Percentiles rank a stretch among this genome's conserved stretches.
Evolutionary conservation across 1,140 invertebrate genomes (phyloP).

Genomic region (Epicauta chinensis): DNA sequence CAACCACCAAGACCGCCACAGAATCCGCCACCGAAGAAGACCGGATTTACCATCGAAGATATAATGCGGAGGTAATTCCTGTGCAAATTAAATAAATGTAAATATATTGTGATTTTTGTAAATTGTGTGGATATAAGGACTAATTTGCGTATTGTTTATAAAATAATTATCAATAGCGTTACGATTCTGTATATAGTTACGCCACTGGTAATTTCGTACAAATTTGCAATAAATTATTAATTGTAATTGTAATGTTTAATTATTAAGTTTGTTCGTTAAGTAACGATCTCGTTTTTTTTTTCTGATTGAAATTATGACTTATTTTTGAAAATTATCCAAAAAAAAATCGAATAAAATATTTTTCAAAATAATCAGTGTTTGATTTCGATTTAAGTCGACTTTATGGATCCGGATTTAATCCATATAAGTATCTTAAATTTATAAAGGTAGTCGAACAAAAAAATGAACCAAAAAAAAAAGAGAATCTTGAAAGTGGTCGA

Average conservation of each 20-base stretch:
- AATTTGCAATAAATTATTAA: too few species aligned
- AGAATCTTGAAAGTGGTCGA: constrained; percentile 11
- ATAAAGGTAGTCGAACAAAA: too few species aligned
- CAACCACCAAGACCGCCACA: constrained; percentile 41
- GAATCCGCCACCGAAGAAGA: constrained; percentile 49
- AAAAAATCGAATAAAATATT: constrained; percentile 15
- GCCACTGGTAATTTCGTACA: too few species aligned
- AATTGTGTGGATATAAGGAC: constrained; percentile 8
- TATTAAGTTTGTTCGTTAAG: neutral
- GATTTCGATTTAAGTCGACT: constrained; percentile 3
- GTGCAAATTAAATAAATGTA: neutral
- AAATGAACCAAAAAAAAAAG: neutral
- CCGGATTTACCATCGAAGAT: constrained; percentile 66
- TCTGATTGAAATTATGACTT: constrained; percentile 3
- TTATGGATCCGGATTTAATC: constrained; percentile 15
- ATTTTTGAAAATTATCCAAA: constrained; percentile 9
- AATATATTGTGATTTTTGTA: constrained; percentile 14
- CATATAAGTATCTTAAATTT: constrained; percentile 14
- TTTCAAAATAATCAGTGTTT: constrained; percentile 2
- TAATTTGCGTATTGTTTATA: constrained; percentile 3
- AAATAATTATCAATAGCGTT: too few species aligned
- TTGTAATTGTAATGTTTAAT: neutral
- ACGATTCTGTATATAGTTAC: too few species aligned
- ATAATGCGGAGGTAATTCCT: constrained; percentile 58
- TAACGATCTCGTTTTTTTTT: neutral